Base-by-base conservation (phyloP, 2,113 vertebrate species). In the Pardalotus punctatus region DNA sequence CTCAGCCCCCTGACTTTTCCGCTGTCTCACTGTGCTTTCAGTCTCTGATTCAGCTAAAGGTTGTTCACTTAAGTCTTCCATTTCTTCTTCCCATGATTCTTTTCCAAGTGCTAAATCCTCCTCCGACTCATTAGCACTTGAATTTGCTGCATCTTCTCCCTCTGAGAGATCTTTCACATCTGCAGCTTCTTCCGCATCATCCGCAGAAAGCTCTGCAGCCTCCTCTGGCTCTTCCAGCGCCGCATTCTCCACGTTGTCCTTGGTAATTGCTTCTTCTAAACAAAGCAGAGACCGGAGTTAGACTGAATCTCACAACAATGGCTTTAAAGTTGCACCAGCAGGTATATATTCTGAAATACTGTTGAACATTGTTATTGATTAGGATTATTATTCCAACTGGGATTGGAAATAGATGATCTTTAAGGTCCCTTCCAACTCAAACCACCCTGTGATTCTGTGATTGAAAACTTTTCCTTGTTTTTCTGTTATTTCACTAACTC, bases 1-100 rank as follows among this genome's bases (percentile, higher is more conserved):
- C 43, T 93, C 92, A 19, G 90, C 81, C 16, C 25, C 95, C 84
- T 98, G 98, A 53, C 91, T 97, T 80, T 90, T 98, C 64, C 98
- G 98, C 82, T 98, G 98, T 51, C 98, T 97, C 96, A 99, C 21
- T 3, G 96, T 86, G 69, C 96, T 97, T 65, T 98, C 97, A 16
- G 76, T 67, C 65, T 97, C 97, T 22, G 78, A 20, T 35, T 94
- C 95, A 40, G 85, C 81, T 56, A 53, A 13, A 6, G 33, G 88
- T 29, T 81, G 92, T 27, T 94, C 97, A 5, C 64, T 80, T 40
- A 47, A 50, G 4, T 96, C 92, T 58, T 90, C 96, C 7, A 43
- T 40, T 47, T 96, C 96, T 15, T 96, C 95, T 23, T 95, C 62
- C 25, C 71, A 97, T 6, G 85, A 93, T 22, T 92, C 97, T 74